Conservation (phyloP, 64 coral and sea anemone genomes). For the Hydrozoanthus tunicans region DNA sequence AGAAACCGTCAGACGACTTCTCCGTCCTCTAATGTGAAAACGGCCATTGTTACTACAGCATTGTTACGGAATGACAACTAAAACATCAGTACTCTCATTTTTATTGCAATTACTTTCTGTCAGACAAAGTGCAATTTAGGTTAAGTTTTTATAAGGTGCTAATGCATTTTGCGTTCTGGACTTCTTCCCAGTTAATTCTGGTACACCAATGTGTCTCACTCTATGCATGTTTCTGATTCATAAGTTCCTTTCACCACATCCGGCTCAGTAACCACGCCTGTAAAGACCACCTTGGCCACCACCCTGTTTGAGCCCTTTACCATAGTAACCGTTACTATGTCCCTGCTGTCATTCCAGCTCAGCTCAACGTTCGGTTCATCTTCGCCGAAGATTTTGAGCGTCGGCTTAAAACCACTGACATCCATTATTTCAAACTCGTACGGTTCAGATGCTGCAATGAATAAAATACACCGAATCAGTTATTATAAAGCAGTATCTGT, state of each 20-base stretch:
- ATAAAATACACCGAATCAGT: background rate
- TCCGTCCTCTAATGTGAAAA: too few relatives aligned
- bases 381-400: conserved; percentile 40
- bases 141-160: too few relatives aligned
- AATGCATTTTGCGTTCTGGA: too few relatives aligned
- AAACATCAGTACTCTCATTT: too few relatives aligned
- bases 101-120: too few relatives aligned
- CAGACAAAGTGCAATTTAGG: too few relatives aligned
- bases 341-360: conserved; percentile 3
- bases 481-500: too few relatives aligned
- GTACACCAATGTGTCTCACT: background rate
- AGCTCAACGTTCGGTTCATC: background rate
- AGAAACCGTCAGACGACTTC: too few relatives aligned
- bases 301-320: background rate
- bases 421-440: conserved; percentile 76
- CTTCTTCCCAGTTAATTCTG: too few relatives aligned
- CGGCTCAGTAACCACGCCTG: conserved; percentile 42
- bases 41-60: too few relatives aligned
- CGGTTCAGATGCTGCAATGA: background rate
- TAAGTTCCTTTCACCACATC: conserved; percentile 40
- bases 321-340: conserved; percentile 26
- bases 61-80: too few relatives aligned
- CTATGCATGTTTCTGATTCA: conserved; percentile 1
- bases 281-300: conserved; percentile 44
- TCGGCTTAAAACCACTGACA: conserved; percentile 46